Evolutionary conservation across 1,140 invertebrate genomes (phyloP).

Genomic region (Popillia japonica): DNA sequence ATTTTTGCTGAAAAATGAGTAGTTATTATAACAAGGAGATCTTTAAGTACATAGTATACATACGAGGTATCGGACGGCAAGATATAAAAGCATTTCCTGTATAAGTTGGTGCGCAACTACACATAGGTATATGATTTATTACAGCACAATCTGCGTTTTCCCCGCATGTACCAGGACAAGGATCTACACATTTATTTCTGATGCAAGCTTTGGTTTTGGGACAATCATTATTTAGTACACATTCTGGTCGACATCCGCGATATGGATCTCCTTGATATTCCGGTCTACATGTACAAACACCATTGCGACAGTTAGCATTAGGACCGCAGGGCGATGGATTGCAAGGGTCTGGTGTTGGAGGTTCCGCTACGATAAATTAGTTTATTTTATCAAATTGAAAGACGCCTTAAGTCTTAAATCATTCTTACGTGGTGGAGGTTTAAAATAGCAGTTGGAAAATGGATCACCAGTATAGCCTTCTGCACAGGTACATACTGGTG

Average conservation of each 20-base stretch:
- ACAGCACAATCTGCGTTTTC: constrained; percentile 69
- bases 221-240: constrained; percentile 70
- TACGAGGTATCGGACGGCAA: constrained; percentile 64
- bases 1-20: constrained; percentile 38
- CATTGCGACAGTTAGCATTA: constrained; percentile 60
- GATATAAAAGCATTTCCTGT: constrained; percentile 66
- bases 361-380: constrained; percentile 35
- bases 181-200: constrained; percentile 69
- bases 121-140: constrained; percentile 70
- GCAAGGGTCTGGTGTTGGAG: constrained; percentile 58
- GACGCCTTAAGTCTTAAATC: not conserved
- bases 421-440: constrained; percentile 57
- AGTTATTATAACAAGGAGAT: not conserved
- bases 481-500: constrained; percentile 75
- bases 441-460: constrained; percentile 68
- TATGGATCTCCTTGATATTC: constrained; percentile 66
- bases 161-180: constrained; percentile 69
- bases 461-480: constrained; percentile 75
- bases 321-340: constrained; percentile 63
- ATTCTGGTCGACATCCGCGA: constrained; percentile 66
- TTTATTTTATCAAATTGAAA: not conserved
- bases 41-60: constrained; percentile 45
- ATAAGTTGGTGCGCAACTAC: constrained; percentile 66
- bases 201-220: constrained; percentile 67
- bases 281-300: constrained; percentile 62